phyloP scores from a whole-genome alignment of 2,888 invertebrate genomes.

The Plebejus argus region DNA sequence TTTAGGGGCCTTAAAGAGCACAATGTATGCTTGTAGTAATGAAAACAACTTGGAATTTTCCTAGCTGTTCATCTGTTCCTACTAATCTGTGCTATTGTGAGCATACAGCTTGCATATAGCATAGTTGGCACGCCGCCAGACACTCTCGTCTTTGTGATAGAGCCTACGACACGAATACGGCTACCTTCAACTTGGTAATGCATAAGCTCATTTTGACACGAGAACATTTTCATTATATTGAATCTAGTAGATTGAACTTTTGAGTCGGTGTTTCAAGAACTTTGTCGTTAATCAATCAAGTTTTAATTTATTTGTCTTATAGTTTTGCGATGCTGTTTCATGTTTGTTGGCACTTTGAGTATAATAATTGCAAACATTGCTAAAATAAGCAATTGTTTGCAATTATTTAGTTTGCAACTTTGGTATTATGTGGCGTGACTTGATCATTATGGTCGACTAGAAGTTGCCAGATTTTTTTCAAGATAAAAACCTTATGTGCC shows the following conservation, averaged over 20 bases:
- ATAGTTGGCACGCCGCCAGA: conserved; percentile 12
- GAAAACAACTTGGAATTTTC: not conserved
- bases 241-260: not conserved
- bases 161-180: conserved; percentile 27
- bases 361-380: too few relatives aligned
- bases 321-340: not conserved
- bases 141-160: conserved; percentile 2
- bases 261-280: not conserved
- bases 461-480: too few relatives aligned
- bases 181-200: conserved; percentile 21
- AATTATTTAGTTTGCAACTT: too few relatives aligned
- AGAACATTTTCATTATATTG: conserved; percentile 5
- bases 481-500: too few relatives aligned
- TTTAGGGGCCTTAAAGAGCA: not conserved
- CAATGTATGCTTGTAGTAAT: not conserved
- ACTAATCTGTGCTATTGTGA: conserved; percentile 1
- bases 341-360: too few relatives aligned
- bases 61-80: conserved; percentile 9
- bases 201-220: conserved; percentile 7
- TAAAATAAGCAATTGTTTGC: too few relatives aligned
- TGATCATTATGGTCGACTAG: too few relatives aligned
- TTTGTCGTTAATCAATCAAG: too few relatives aligned
- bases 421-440: too few relatives aligned
- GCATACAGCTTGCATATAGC: conserved; percentile 4
- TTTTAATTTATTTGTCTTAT: not conserved